These are phyloP conservation scores for Nannobrachium achirus DNA, from an alignment of 2,113 vertebrate species.

Conservation along the genomic window DNA sequence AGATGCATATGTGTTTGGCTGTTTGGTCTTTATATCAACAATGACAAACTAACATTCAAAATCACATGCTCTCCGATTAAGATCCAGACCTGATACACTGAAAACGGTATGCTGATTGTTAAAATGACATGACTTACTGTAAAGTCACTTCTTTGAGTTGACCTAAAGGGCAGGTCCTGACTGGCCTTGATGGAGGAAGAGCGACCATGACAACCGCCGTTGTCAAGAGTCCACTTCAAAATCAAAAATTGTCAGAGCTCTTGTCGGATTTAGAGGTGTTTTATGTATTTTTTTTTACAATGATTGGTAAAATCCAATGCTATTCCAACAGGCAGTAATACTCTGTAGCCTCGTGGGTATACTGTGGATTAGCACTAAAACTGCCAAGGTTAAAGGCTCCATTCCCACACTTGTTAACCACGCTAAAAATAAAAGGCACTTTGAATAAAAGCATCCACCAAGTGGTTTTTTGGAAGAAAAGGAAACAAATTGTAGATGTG, in stretches of 20 bases:
- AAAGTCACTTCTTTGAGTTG: conserved; percentile 47
- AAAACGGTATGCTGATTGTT: conserved; percentile 33
- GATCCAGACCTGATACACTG: conserved; percentile 62
- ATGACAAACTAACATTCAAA: conserved; percentile 69
- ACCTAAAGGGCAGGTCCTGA: conserved; percentile 43
- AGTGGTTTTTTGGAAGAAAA: not conserved
- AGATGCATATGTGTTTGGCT: conserved; percentile 63
- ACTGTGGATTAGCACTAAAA: conserved; percentile 25
- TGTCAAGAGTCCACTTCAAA: conserved; percentile 58
- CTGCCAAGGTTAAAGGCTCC: conserved; percentile 7
- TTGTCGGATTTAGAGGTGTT: conserved; percentile 13
- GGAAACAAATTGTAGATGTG: conserved; percentile 8
- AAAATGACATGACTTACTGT: conserved; percentile 36
- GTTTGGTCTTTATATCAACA: conserved; percentile 64
- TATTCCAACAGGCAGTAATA: conserved; percentile 28
- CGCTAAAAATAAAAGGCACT: conserved; percentile 35
- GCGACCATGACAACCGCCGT: conserved; percentile 38
- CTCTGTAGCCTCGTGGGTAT: conserved; percentile 47
- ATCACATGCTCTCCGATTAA: conserved; percentile 62
- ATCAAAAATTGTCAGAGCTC: conserved; percentile 63
- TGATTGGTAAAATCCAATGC: conserved; percentile 14
- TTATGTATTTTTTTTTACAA: conserved; percentile 5
- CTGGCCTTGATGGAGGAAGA: conserved; percentile 54
- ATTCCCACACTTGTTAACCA: conserved; percentile 33
- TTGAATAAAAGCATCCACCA: conserved; percentile 33